Base-by-base conservation (phyloP, 2,797 vertebrate species). In the Graptemys geographica region DNA sequence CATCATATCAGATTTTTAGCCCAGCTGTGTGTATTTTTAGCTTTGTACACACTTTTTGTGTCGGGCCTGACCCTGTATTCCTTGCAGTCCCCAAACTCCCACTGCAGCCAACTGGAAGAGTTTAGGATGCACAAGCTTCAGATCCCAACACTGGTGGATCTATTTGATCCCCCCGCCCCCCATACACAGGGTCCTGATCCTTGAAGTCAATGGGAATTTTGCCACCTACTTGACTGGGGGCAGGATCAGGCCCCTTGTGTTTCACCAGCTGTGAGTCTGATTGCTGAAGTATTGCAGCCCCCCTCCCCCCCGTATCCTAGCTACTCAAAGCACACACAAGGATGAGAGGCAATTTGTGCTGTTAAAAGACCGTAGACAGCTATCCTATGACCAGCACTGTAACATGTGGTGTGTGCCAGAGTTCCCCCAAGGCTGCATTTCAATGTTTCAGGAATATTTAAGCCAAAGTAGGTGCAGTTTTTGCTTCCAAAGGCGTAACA, bases 201-300 rank as follows among this genome's bases (percentile, higher is more conserved):
- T 57, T 51, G 86, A 31, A 69, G 25, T 69, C 21, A 27, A 53
- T 69, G 33, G 49, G 44, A 31, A 25, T 74, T 18, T 56, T 79
- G 62, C 44, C 21, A 15, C 5, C 53, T 41, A 72, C 81, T 5
- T 0, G 1, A 11, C 49, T 13, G 6, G 83, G 37, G 74, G 18
- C 0, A 2, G 44, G 49, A 15, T 28, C 65, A 69, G 51, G 76
- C 15, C n/a, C 3, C 31, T 21, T 37, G 69, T 8, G 1, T 62
- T 74, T 79, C 16, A 0, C 10, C 2, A 72, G n/a, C 84, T 0
- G 23, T n/a, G 44, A n/a, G 82, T 51, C 51, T 44, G 55, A 0
- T 2, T 18, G 0, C 0, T 8, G 31, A 53, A 5, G 27, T 1
- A 11, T 83, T 79, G 59, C 51, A 47, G 0, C 0, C 41, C 76